Evolutionary conservation across 2,797 vertebrate species (phyloP).

Genomic region (Semotilus atromaculatus): DNA sequence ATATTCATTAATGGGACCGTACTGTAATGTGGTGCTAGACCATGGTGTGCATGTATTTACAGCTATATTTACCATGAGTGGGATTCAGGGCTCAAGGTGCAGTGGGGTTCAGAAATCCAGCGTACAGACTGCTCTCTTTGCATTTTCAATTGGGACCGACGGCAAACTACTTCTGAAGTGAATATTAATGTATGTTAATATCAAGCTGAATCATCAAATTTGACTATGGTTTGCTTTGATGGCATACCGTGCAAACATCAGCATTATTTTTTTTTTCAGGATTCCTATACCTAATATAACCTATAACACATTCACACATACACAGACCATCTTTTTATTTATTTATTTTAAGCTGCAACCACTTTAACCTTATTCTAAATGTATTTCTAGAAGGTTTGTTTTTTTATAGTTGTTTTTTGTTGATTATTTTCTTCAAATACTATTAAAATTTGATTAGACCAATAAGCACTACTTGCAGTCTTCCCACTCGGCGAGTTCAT

Average conservation of each 20-base stretch:
- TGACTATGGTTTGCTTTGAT: constrained; percentile 64
- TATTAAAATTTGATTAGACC: not conserved
- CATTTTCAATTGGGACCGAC: constrained; percentile 73
- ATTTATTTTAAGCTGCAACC: not conserved
- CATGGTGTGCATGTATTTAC: not conserved
- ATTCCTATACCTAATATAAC: not conserved
- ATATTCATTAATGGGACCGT: not conserved
- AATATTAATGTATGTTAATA: constrained; percentile 73
- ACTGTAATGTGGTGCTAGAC: not conserved
- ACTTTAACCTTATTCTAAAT: constrained; percentile 3
- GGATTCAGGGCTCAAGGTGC: constrained; percentile 54
- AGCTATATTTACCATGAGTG: constrained; percentile 45
- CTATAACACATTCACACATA: not conserved
- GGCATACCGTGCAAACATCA: constrained; percentile 65
- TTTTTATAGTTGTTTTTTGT: not conserved
- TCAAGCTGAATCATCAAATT: constrained; percentile 71
- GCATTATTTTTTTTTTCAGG: constrained; percentile 62
- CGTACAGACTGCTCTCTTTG: constrained; percentile 61
- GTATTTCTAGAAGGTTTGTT: not conserved
- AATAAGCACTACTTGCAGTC: not conserved
- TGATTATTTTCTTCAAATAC: not conserved
- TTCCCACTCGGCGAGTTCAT: not conserved
- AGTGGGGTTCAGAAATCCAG: constrained; percentile 34
- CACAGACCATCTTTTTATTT: not conserved
- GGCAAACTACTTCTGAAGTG: constrained; percentile 70